Percentiles rank a stretch among this genome's conserved stretches.
These are phyloP conservation scores for Amphimallon solstitiale DNA, from an alignment of 2,888 invertebrate genomes.

Conservation along the genomic window DNA sequence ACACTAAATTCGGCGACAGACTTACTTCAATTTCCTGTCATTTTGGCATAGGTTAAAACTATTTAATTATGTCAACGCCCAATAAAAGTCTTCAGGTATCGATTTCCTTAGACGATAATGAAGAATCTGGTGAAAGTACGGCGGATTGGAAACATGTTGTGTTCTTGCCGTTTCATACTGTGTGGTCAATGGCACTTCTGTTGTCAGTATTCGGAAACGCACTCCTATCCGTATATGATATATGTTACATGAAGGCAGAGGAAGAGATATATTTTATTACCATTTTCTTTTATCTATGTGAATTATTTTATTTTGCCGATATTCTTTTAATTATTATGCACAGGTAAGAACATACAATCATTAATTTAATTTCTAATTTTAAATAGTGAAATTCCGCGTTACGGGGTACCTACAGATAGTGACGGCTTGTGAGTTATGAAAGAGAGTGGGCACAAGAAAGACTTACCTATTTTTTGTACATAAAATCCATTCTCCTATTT, in stretches of 20 bases:
- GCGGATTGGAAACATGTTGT: slow-evolving; percentile 36
- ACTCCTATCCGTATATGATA: slow-evolving; percentile 2
- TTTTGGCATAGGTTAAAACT: too few relatives aligned
- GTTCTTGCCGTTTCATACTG: slow-evolving; percentile 35
- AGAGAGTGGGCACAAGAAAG: too few relatives aligned
- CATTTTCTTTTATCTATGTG: slow-evolving; percentile 27
- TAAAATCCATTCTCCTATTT: too few relatives aligned
- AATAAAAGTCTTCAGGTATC: slow-evolving; percentile 28
- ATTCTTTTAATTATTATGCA: slow-evolving; percentile 33
- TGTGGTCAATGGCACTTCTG: slow-evolving; percentile 29
- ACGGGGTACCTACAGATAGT: too few relatives aligned
- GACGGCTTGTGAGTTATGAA: too few relatives aligned
- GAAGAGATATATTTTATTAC: neutral
- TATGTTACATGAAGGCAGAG: neutral
- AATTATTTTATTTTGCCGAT: slow-evolving; percentile 35
- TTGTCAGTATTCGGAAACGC: slow-evolving; percentile 23
- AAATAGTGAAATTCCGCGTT: too few relatives aligned
- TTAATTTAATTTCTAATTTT: neutral
- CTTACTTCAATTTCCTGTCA: too few relatives aligned
- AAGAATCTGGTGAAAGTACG: neutral
- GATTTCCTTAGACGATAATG: slow-evolving; percentile 16
- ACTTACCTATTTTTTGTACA: too few relatives aligned
- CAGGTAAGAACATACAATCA: slow-evolving; percentile 15
- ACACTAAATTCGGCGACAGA: too few relatives aligned
- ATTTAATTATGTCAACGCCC: too few relatives aligned